These are phyloP conservation scores for Hemicentrotus pulcherrimus DNA, from an alignment of 35 echinoderm and acorn worm species.

Conservation along the genomic window DNA sequence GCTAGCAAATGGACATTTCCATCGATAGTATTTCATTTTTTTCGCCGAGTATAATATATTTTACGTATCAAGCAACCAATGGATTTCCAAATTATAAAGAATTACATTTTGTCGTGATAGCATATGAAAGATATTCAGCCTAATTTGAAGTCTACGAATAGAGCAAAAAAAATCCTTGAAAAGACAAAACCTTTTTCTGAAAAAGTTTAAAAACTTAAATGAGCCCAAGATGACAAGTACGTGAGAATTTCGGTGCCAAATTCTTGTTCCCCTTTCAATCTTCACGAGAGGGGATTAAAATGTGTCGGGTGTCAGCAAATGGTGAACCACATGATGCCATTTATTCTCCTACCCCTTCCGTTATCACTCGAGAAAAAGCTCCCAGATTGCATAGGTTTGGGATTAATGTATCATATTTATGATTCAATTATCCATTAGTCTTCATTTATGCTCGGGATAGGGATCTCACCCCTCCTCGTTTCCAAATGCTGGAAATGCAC, in stretches of 20 bases:
- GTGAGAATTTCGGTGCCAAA: not conserved
- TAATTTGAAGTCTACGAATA: too few relatives aligned
- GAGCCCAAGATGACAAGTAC: too few relatives aligned
- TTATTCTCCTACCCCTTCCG: not conserved
- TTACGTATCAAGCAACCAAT: too few relatives aligned
- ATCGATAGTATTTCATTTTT: too few relatives aligned
- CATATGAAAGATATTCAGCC: too few relatives aligned
- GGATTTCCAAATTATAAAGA: too few relatives aligned
- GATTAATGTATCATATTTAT: not conserved
- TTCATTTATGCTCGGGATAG: not conserved
- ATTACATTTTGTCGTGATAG: too few relatives aligned
- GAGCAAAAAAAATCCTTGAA: too few relatives aligned
- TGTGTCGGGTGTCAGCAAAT: not conserved
- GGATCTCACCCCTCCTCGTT: not conserved
- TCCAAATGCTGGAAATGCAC: not conserved
- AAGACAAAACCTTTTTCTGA: too few relatives aligned
- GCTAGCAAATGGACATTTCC: too few relatives aligned
- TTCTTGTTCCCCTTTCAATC: not conserved
- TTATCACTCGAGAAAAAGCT: not conserved
- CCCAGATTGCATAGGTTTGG: not conserved
- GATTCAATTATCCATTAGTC: not conserved
- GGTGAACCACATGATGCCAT: not conserved
- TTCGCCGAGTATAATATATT: too few relatives aligned
- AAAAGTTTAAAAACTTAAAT: too few relatives aligned
- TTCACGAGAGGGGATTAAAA: not conserved